Percentiles rank a stretch among this genome's conserved stretches.
Evolutionary conservation across 2,888 invertebrate genomes (phyloP).

Genomic region (Nephrocerus scutellatus): DNA sequence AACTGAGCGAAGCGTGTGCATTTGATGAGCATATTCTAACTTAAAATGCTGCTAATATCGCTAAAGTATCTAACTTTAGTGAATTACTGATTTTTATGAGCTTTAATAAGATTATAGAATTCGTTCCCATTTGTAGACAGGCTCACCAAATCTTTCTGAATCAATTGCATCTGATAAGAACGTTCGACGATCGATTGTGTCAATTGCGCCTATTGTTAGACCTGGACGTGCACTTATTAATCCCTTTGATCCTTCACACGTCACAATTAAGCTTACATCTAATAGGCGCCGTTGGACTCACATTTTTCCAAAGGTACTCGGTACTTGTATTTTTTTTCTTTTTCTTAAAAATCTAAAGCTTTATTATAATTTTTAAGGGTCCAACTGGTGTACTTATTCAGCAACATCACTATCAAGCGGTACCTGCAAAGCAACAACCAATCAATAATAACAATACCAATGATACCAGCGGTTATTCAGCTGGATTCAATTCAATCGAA

Average conservation of each 20-base stretch:
- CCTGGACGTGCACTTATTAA: constrained; percentile 86
- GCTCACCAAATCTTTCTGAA: constrained; percentile 40
- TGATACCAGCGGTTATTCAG: constrained; percentile 28
- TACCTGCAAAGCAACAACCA: constrained; percentile 50
- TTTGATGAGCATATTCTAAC: no score
- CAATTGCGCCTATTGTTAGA: constrained; percentile 55
- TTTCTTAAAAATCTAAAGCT: not conserved
- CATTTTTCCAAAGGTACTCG: constrained; percentile 75
- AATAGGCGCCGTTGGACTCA: constrained; percentile 96
- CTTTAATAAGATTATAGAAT: not conserved
- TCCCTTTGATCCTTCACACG: constrained; percentile 96
- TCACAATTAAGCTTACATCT: constrained; percentile 91
- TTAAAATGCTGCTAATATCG: no score
- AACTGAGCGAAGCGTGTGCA: no score
- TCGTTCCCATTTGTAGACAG: constrained; percentile 27
- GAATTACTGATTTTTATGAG: constrained; percentile 1
- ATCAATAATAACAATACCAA: constrained; percentile 27
- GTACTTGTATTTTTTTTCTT: not conserved
- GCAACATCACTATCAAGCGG: constrained; percentile 86
- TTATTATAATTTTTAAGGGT: constrained; percentile 49
- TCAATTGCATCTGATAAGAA: constrained; percentile 44
- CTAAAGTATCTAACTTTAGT: no score
- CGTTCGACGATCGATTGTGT: constrained; percentile 39
- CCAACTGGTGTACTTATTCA: constrained; percentile 86
- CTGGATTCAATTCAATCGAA: constrained; percentile 38